These are phyloP conservation scores for Baccha elongata DNA, from an alignment of 2,888 invertebrate genomes.

Conservation along the genomic window DNA sequence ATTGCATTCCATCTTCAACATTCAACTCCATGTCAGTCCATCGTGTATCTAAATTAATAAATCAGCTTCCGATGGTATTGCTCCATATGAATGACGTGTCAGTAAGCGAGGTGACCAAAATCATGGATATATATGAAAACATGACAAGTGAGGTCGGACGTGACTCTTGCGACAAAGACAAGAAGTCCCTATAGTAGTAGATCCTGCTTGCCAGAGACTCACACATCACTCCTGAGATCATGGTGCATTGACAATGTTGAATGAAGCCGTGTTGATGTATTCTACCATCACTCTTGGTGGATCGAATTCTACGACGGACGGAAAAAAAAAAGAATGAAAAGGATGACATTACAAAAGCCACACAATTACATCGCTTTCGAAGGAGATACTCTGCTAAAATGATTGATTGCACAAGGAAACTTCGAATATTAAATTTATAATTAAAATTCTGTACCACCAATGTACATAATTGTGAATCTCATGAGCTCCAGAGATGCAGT, in stretches of 20 bases:
- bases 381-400: slow-evolving; percentile 26
- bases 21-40: not conserved
- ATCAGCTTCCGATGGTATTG: slow-evolving; percentile 10
- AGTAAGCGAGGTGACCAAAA: not conserved
- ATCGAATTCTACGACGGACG: not conserved
- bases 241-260: slow-evolving; percentile 49
- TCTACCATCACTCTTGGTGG: slow-evolving; percentile 25
- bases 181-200: not conserved
- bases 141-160: slow-evolving; percentile 1
- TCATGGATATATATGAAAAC: slow-evolving; percentile 33
- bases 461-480: slow-evolving; percentile 17
- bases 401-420: slow-evolving; percentile 55
- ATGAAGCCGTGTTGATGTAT: slow-evolving; percentile 53
- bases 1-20: no score
- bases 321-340: not conserved
- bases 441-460: slow-evolving; percentile 25
- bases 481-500: not conserved
- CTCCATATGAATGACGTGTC: not conserved
- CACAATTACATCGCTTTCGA: slow-evolving; percentile 11
- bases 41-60: slow-evolving; percentile 58
- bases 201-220: not conserved
- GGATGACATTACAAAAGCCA: slow-evolving; percentile 51
- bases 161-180: slow-evolving; percentile 9
- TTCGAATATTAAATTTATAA: slow-evolving; percentile 50
- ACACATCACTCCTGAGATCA: slow-evolving; percentile 25